These are phyloP conservation scores for Ammodytes dubius DNA, from an alignment of 2,113 vertebrate species.

Conservation along the genomic window DNA sequence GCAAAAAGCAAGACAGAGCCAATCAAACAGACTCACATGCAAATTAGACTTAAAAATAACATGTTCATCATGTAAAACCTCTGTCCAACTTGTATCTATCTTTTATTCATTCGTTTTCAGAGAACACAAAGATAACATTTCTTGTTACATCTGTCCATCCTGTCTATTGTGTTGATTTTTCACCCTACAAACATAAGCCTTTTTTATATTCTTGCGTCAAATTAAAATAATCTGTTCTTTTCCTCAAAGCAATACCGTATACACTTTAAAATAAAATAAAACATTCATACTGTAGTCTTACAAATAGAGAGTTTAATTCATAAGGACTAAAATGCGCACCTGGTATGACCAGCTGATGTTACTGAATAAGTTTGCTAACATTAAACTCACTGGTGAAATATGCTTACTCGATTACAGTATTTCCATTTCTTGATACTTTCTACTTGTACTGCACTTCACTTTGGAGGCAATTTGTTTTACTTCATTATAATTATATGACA, in stretches of 20 bases:
- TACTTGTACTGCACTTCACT: too few relatives aligned
- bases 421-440: too few relatives aligned
- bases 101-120: not conserved
- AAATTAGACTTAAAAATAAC: slow-evolving; percentile 34
- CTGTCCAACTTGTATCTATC: not conserved
- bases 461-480: too few relatives aligned
- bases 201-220: not conserved
- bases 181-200: not conserved
- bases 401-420: too few relatives aligned
- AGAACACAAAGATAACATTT: not conserved
- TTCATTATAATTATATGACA: too few relatives aligned
- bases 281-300: not conserved
- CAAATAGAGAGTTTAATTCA: not conserved
- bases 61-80: not conserved
- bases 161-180: not conserved
- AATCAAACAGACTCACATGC: slow-evolving; percentile 6
- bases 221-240: not conserved
- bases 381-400: too few relatives aligned
- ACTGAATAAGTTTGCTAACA: too few relatives aligned
- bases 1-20: not conserved
- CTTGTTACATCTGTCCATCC: not conserved
- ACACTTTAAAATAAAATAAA: not conserved
- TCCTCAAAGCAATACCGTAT: not conserved
- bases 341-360: too few relatives aligned
- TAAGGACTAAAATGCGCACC: not conserved